Evolutionary conservation across 2,113 vertebrate genomes (phyloP).

Genomic region (Gymnocephalus cernua): DNA sequence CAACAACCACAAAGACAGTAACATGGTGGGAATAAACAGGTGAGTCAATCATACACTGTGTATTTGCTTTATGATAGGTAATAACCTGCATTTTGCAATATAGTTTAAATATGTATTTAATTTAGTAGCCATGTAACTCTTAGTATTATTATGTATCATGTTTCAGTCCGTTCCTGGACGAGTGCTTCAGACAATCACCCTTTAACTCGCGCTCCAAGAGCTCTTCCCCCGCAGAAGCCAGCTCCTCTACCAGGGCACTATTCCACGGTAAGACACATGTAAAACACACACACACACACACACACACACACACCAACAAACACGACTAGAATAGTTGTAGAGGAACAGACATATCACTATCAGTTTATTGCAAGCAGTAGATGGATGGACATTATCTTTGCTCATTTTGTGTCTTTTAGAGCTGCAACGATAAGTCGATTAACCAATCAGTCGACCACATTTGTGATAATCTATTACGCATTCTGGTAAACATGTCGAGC

Average conservation of each 20-base stretch:
- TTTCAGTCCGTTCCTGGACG: conserved; percentile 95
- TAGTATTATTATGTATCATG: conserved; percentile 14
- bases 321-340: neutral
- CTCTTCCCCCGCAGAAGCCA: conserved; percentile 89
- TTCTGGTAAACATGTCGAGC: neutral
- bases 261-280: conserved; percentile 87
- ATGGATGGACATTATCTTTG: neutral
- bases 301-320: conserved; percentile 25
- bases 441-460: neutral
- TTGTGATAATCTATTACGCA: neutral
- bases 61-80: neutral
- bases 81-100: neutral
- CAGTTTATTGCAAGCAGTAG: neutral
- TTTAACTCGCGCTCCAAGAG: conserved; percentile 96
- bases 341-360: conserved; percentile 7
- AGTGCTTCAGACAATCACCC: conserved; percentile 98
- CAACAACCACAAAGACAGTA: conserved; percentile 94
- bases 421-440: neutral
- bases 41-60: conserved; percentile 69
- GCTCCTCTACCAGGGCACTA: conserved; percentile 87
- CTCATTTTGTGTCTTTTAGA: neutral
- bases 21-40: conserved; percentile 92
- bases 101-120: conserved; percentile 3
- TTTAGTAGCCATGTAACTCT: conserved; percentile 12
- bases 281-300: conserved; percentile 18